A percentile compares a stretch with the other conserved stretches of the same genome.
Evolutionary conservation across 2,113 vertebrate species (phyloP).

Genomic region (Zosterops lateralis): DNA sequence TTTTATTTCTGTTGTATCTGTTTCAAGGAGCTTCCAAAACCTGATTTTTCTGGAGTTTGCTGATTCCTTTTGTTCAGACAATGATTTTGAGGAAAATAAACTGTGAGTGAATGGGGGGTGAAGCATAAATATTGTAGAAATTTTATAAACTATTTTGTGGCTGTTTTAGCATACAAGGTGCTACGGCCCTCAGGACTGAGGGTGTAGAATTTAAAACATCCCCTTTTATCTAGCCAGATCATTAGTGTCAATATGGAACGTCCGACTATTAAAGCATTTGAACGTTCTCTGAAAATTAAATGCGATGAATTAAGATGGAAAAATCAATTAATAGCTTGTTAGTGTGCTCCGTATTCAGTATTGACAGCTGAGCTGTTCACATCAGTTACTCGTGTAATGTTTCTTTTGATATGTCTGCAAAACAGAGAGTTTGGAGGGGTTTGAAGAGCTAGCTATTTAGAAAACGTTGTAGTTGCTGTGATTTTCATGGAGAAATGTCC

Average conservation of each 20-base stretch:
- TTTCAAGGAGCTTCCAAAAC: not conserved
- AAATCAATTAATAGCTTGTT: slow-evolving; percentile 79
- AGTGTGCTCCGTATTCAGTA: slow-evolving; percentile 67
- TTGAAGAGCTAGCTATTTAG: slow-evolving; percentile 18
- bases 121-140: not conserved
- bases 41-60: not conserved
- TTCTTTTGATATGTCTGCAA: slow-evolving; percentile 15
- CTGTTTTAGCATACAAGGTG: slow-evolving; percentile 13
- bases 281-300: slow-evolving; percentile 70
- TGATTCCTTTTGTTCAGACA: not conserved
- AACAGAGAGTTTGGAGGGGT: not conserved
- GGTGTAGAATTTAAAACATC: slow-evolving; percentile 24
- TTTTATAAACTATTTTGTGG: not conserved
- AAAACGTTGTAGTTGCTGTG: slow-evolving; percentile 19
- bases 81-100: not conserved
- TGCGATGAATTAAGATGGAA: slow-evolving; percentile 56
- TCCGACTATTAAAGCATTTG: slow-evolving; percentile 65
- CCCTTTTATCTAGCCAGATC: slow-evolving; percentile 61
- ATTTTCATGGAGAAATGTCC: not conserved
- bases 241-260: slow-evolving; percentile 54
- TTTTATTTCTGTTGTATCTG: not conserved
- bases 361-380: slow-evolving; percentile 13
- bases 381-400: not conserved
- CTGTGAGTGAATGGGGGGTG: not conserved
- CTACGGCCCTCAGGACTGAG: not conserved